These are phyloP conservation scores for Metridium senile DNA, from an alignment of 92 coral and sea anemone species.

Conservation along the genomic window DNA sequence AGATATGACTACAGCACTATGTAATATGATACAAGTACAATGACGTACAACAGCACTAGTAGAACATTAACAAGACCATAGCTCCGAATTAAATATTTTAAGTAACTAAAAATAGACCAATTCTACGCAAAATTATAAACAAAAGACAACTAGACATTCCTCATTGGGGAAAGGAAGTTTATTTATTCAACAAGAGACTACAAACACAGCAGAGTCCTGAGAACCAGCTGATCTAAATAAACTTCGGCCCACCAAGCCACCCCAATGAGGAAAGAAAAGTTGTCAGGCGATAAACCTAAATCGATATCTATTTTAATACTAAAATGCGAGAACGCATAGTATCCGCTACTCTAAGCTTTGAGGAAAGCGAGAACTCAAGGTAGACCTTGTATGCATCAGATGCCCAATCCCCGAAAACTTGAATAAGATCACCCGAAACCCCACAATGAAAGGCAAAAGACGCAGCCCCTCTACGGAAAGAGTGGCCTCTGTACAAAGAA, in stretches of 20 bases:
- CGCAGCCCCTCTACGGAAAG: conserved; percentile 39
- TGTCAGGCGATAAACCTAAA: background rate
- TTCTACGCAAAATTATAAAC: conserved; percentile 5
- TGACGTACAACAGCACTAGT: no score
- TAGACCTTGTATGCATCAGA: conserved; percentile 31
- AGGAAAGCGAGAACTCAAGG: conserved; percentile 27
- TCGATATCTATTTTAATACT: background rate
- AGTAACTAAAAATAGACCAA: no score
- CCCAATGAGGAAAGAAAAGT: conserved; percentile 20
- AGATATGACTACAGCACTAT: no score
- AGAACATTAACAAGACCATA: no score
- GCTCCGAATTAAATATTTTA: no score
- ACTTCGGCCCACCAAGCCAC: conserved; percentile 33
- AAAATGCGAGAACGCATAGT: conserved; percentile 24
- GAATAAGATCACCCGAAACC: conserved; percentile 33
- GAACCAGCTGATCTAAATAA: background rate
- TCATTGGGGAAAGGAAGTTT: conserved; percentile 42
- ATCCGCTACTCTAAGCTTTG: conserved; percentile 24
- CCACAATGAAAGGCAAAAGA: conserved; percentile 39
- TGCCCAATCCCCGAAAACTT: conserved; percentile 45
- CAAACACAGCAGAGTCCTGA: conserved; percentile 3
- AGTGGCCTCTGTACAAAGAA: conserved; percentile 30
- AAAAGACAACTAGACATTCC: conserved; percentile 22
- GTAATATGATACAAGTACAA: no score
- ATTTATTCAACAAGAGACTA: conserved; percentile 19